Evolutionary conservation across 2,888 invertebrate species (phyloP).

Genomic region (Pterostichus niger): DNA sequence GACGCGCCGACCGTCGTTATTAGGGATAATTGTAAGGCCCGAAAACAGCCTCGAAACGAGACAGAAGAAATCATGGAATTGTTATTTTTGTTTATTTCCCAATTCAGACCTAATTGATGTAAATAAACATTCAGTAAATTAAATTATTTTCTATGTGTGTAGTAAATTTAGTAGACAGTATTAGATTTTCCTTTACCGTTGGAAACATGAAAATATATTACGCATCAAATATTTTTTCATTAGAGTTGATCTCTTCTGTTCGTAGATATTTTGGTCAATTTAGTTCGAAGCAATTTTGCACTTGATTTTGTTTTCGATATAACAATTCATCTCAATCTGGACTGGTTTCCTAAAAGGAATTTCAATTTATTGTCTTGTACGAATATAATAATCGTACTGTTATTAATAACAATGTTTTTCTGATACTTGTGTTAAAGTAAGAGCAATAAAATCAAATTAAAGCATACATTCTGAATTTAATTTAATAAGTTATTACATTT

Average conservation of each 20-base stretch:
- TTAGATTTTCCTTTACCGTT: neutral
- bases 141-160: no score
- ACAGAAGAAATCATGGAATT: neutral
- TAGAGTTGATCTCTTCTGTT: neutral
- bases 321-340: constrained; percentile 4
- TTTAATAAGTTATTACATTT: no score
- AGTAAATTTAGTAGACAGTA: neutral
- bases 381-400: neutral
- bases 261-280: constrained; percentile 13
- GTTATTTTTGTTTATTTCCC: neutral
- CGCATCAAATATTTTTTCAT: neutral
- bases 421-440: no score
- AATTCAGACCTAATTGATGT: neutral
- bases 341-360: neutral
- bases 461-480: no score
- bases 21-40: neutral
- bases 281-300: constrained; percentile 13
- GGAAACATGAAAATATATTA: no score
- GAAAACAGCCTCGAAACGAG: neutral
- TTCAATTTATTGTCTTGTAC: neutral
- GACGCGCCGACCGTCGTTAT: constrained; percentile 22
- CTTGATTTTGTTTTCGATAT: constrained; percentile 23
- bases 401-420: neutral
- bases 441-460: no score
- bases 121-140: neutral